phyloP scores from a whole-genome alignment of 2,113 vertebrate genomes.

The Sebastes fasciatus region DNA sequence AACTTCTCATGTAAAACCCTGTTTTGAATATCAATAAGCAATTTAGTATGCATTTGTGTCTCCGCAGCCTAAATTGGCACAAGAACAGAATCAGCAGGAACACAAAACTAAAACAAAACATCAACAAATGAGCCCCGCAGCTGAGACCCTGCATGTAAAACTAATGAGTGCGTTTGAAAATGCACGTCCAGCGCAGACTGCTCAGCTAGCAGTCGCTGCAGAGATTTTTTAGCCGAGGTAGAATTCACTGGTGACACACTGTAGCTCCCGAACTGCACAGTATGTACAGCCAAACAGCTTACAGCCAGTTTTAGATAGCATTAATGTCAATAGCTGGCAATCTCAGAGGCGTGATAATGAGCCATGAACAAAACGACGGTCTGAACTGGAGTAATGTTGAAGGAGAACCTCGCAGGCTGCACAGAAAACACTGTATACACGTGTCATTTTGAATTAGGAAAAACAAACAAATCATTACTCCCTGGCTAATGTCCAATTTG shows the following conservation, averaged over 20 bases:
- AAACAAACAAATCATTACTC: slow-evolving; percentile 28
- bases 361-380: slow-evolving; percentile 46
- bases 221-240: slow-evolving; percentile 40
- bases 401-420: slow-evolving; percentile 23
- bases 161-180: slow-evolving; percentile 52
- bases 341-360: slow-evolving; percentile 53
- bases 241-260: slow-evolving; percentile 34
- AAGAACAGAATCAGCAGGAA: slow-evolving; percentile 44
- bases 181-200: slow-evolving; percentile 20
- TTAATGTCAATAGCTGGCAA: slow-evolving; percentile 58
- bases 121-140: slow-evolving; percentile 52
- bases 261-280: slow-evolving; percentile 28
- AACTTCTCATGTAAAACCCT: slow-evolving; percentile 26
- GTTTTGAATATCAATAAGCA: slow-evolving; percentile 51
- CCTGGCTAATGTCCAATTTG: slow-evolving; percentile 17
- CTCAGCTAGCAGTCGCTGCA: slow-evolving; percentile 21
- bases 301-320: slow-evolving; percentile 50
- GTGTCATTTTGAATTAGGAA: slow-evolving; percentile 41
- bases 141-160: slow-evolving; percentile 43
- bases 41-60: slow-evolving; percentile 57
- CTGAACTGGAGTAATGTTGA: slow-evolving; percentile 31
- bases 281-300: slow-evolving; percentile 39
- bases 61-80: slow-evolving; percentile 48
- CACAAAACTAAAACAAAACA: slow-evolving; percentile 49
- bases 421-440: slow-evolving; percentile 23